A percentile compares a stretch with the other conserved stretches of the same genome.
Conservation (phyloP, 2,888 invertebrate genomes). For the Apodemia duryi region DNA sequence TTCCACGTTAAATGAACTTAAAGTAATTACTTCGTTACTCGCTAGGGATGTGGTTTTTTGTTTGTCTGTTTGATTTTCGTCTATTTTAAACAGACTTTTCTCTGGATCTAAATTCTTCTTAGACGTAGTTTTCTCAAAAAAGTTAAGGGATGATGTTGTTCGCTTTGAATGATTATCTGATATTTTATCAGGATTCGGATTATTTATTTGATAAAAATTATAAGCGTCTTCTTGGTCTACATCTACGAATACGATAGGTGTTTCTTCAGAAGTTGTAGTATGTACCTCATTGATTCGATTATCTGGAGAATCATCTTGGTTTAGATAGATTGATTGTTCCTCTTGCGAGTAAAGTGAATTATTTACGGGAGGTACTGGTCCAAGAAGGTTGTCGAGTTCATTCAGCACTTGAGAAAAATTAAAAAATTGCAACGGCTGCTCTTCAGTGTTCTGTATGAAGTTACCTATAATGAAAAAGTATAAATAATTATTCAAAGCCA, state of each 20-base stretch:
- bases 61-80: neutral
- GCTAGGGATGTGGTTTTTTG: neutral
- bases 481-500: too few species aligned
- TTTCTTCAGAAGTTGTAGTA: neutral
- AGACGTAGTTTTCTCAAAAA: neutral
- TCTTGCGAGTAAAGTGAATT: neutral
- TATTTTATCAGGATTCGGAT: neutral
- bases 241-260: neutral
- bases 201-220: neutral
- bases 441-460: neutral
- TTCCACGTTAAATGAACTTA: neutral
- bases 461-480: neutral
- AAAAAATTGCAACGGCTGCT: neutral
- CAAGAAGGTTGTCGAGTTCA: neutral
- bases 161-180: neutral
- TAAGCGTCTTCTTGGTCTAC: neutral
- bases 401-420: constrained; percentile 7
- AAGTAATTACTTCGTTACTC: neutral
- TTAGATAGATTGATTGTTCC: neutral
- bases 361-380: neutral
- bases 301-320: neutral
- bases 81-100: neutral
- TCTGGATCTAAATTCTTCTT: neutral
- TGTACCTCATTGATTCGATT: neutral
- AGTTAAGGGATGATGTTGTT: neutral